phyloP scores from a whole-genome alignment of 2,888 invertebrate species.

The Panorpa germanica region DNA sequence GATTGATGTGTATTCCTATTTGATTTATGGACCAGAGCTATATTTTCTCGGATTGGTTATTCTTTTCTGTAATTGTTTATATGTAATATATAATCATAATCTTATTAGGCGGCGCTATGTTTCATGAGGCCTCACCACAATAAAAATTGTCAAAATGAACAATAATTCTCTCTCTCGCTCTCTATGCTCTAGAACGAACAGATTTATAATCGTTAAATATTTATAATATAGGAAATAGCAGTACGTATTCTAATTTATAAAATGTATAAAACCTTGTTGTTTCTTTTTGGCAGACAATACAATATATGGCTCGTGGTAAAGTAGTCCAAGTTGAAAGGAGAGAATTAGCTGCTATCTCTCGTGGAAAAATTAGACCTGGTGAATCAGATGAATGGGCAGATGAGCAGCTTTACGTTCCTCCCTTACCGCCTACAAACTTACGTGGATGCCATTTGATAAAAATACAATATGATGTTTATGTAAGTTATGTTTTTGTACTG shows the following conservation, averaged over 20 bases:
- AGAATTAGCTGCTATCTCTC: slow-evolving; percentile 57
- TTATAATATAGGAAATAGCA: neutral
- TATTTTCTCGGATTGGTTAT: too few species aligned
- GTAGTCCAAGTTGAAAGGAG: slow-evolving; percentile 73
- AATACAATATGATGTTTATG: slow-evolving; percentile 83
- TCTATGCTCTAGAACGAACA: too few species aligned
- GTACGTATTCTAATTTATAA: slow-evolving; percentile 3
- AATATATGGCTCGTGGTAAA: slow-evolving; percentile 73
- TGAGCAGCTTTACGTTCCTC: slow-evolving; percentile 81
- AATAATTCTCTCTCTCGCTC: too few species aligned
- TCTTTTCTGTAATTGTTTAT: too few species aligned
- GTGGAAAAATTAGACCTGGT: slow-evolving; percentile 67
- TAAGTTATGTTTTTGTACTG: slow-evolving; percentile 30
- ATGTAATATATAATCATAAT: too few species aligned
- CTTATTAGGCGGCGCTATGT: too few species aligned
- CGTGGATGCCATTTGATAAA: slow-evolving; percentile 86
- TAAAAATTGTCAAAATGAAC: too few species aligned
- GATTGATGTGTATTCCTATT: too few species aligned
- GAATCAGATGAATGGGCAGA: slow-evolving; percentile 71
- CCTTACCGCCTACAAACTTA: slow-evolving; percentile 83
- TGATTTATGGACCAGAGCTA: too few species aligned
- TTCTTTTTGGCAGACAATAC: slow-evolving; percentile 46
- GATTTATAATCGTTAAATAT: too few species aligned
- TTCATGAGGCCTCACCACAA: too few species aligned
- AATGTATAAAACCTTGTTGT: neutral